Percentiles rank a stretch among this genome's conserved stretches.
Evolutionary conservation across 2,888 invertebrate genomes (phyloP).

Genomic region (Drosophila subsilvestris): DNA sequence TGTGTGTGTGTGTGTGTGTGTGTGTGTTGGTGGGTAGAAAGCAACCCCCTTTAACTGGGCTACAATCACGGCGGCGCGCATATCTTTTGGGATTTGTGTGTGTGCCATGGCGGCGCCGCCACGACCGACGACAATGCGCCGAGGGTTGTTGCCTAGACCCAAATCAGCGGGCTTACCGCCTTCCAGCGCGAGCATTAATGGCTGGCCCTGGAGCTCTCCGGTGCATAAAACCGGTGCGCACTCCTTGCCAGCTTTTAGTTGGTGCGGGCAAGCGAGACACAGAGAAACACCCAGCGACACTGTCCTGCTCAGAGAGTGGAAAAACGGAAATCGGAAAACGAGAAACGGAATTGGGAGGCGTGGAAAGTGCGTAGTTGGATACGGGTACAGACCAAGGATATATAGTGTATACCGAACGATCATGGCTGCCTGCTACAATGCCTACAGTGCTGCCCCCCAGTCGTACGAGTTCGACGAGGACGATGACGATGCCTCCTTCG

Average conservation of each 20-base stretch:
- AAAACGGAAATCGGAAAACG: constrained; percentile 37
- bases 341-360: background rate
- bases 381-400: background rate
- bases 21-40: constrained; percentile 56
- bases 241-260: constrained; percentile 81
- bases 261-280: constrained; percentile 81
- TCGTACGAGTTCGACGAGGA: constrained; percentile 83
- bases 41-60: constrained; percentile 73
- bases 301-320: constrained; percentile 7
- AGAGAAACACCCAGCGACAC: constrained; percentile 47
- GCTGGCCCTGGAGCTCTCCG: constrained; percentile 41
- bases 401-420: constrained; percentile 20
- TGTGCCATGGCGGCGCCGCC: constrained; percentile 82
- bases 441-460: constrained; percentile 62
- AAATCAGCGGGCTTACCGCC: constrained; percentile 74
- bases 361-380: constrained; percentile 43
- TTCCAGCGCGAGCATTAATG: constrained; percentile 57
- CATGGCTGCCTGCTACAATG: constrained; percentile 83
- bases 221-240: constrained; percentile 81
- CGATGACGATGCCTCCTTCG: constrained; percentile 87
- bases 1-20: background rate
- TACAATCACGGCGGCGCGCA: constrained; percentile 72
- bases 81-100: constrained; percentile 72
- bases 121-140: constrained; percentile 81
- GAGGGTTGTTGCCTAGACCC: constrained; percentile 76